A percentile compares a stretch with the other conserved stretches of the same genome.
Evolutionary conservation across 1,140 invertebrate species (phyloP).

Genomic region (Drosophila ercepeae): DNA sequence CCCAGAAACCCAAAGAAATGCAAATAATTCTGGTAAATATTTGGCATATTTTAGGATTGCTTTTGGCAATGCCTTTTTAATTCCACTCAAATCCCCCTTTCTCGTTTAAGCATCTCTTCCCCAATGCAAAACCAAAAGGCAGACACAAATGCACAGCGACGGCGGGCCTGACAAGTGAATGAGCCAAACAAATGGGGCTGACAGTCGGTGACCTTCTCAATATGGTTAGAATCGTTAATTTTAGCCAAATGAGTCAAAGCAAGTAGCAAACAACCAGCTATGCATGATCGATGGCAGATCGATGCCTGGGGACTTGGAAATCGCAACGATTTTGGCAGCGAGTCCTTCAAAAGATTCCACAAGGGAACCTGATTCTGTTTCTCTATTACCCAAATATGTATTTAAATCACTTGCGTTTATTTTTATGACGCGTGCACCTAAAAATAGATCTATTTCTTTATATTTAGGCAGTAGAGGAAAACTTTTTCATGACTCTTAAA

Average conservation of each 20-base stretch:
- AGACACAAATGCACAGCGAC: conserved; percentile 66
- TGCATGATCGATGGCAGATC: conserved; percentile 37
- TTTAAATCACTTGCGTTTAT: not conserved
- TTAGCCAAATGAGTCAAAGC: conserved; percentile 71
- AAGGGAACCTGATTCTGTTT: conserved; percentile 33
- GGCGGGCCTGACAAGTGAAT: conserved; percentile 57
- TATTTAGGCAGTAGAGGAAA: not conserved
- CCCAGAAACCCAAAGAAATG: conserved; percentile 23
- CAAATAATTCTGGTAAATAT: conserved; percentile 71
- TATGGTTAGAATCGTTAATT: conserved; percentile 74
- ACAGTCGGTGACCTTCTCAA: conserved; percentile 69
- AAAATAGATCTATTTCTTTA: not conserved
- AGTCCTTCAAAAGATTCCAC: conserved; percentile 56
- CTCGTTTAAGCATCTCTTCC: not conserved
- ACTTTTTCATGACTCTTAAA: not conserved
- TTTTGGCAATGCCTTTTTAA: conserved; percentile 69
- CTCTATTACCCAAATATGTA: not conserved
- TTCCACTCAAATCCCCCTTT: conserved; percentile 5
- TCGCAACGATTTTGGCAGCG: conserved; percentile 10
- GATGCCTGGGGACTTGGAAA: conserved; percentile 10
- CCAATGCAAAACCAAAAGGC: conserved; percentile 49
- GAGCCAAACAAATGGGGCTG: conserved; percentile 68
- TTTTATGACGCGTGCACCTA: not conserved
- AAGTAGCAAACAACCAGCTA: conserved; percentile 20
- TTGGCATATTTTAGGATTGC: conserved; percentile 68